phyloP scores from a whole-genome alignment of 2,888 invertebrate species.

The Aleiodes testaceus region DNA sequence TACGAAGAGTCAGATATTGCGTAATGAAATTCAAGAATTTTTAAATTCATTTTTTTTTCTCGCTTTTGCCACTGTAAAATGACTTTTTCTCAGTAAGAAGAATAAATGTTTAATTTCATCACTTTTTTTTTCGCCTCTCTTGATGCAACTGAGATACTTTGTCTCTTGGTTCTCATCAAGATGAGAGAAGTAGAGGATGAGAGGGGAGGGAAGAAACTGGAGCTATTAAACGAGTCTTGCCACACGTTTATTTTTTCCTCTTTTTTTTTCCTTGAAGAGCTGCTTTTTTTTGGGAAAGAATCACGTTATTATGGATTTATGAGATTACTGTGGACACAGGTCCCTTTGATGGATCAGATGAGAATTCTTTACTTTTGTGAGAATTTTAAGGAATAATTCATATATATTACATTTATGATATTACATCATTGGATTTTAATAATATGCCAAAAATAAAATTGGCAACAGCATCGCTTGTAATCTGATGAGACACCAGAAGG shows the following conservation, averaged over 20 bases:
- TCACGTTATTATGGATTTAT: conserved; percentile 9
- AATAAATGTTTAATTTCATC: not conserved
- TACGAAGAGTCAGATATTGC: conserved; percentile 10
- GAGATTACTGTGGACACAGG: conserved; percentile 21
- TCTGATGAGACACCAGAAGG: conserved; percentile 40
- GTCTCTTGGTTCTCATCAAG: conserved; percentile 26
- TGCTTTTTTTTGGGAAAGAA: conserved; percentile 13
- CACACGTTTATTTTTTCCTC: conserved; percentile 45
- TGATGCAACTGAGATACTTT: conserved; percentile 12
- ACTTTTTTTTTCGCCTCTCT: not conserved
- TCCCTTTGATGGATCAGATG: too few species aligned
- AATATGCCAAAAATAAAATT: conserved; percentile 40
- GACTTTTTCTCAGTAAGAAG: not conserved
- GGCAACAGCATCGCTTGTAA: conserved; percentile 47
- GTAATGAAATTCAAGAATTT: conserved; percentile 13
- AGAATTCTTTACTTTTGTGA: too few species aligned
- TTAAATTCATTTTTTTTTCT: not conserved
- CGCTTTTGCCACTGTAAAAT: not conserved
- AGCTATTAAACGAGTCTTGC: conserved; percentile 59
- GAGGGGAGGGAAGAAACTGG: conserved; percentile 49
- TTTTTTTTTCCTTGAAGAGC: conserved; percentile 22
- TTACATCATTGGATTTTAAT: conserved; percentile 25
- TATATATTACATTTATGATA: too few species aligned
- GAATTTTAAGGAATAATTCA: too few species aligned
- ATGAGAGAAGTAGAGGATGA: conserved; percentile 6